phyloP scores from a whole-genome alignment of 2,113 vertebrate genomes.

The Zosterops japonicus region DNA sequence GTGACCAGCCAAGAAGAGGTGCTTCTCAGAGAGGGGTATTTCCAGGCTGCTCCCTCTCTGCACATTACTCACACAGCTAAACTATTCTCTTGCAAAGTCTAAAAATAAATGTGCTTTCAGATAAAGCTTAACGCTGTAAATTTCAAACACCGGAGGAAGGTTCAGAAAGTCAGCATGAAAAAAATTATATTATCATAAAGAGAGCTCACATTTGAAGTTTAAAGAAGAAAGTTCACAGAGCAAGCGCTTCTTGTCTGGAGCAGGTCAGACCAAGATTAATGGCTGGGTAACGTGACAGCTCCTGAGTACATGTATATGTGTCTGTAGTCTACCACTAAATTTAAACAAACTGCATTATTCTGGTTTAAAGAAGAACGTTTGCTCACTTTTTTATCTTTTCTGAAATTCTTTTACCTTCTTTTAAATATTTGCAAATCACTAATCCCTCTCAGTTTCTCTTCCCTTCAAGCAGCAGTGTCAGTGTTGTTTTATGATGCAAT shows the following conservation, averaged over 20 bases:
- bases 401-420: not conserved
- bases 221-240: conserved; percentile 6
- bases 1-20: not conserved
- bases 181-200: not conserved
- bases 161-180: conserved; percentile 3
- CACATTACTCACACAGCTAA: not conserved
- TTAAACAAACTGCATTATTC: not conserved
- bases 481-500: not conserved
- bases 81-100: not conserved
- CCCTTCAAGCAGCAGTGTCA: not conserved
- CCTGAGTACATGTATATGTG: not conserved
- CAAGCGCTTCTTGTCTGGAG: not conserved
- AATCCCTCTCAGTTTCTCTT: not conserved
- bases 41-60: not conserved
- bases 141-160: not conserved
- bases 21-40: not conserved
- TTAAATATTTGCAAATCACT: not conserved
- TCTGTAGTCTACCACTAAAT: not conserved
- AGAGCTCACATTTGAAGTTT: not conserved
- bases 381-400: not conserved
- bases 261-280: conserved; percentile 8
- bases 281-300: not conserved
- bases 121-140: not conserved
- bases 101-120: conserved; percentile 13
- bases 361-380: not conserved